Conservation (phyloP, 2,113 vertebrate genomes). For the Miniopterus natalensis region DNA sequence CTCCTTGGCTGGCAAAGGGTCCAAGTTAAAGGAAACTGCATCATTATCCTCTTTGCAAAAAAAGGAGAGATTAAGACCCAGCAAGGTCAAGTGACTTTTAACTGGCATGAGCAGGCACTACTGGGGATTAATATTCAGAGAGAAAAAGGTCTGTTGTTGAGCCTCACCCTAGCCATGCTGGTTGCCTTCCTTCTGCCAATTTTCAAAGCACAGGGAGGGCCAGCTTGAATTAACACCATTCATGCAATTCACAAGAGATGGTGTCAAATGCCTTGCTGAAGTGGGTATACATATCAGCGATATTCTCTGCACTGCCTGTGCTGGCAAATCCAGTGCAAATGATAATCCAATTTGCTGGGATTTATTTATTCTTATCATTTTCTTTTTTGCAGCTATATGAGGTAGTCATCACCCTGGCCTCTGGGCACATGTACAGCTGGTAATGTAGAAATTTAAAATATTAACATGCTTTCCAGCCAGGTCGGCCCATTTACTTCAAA, state of each 20-base stretch:
- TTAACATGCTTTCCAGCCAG: slow-evolving; percentile 68
- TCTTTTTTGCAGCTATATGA: slow-evolving; percentile 55
- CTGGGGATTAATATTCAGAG: slow-evolving; percentile 1
- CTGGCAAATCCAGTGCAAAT: slow-evolving; percentile 34
- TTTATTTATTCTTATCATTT: slow-evolving; percentile 69
- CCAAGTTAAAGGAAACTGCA: slow-evolving; percentile 29
- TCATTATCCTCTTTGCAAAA: slow-evolving; percentile 33
- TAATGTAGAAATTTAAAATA: slow-evolving; percentile 76
- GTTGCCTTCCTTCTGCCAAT: not conserved
- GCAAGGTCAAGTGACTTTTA: slow-evolving; percentile 57
- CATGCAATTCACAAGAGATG: slow-evolving; percentile 44
- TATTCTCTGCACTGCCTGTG: slow-evolving; percentile 16
- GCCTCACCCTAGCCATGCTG: not conserved
- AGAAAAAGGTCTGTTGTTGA: not conserved
- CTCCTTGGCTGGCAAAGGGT: slow-evolving; percentile 3
- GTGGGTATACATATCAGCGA: not conserved
- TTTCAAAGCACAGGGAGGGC: slow-evolving; percentile 46
- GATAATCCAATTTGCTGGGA: slow-evolving; percentile 73
- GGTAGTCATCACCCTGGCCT: slow-evolving; percentile 68
- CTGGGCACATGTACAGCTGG: slow-evolving; percentile 75
- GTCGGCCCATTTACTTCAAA: slow-evolving; percentile 70
- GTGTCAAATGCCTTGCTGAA: slow-evolving; percentile 43
- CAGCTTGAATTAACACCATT: slow-evolving; percentile 63
- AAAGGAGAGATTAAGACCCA: not conserved
- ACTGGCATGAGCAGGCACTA: not conserved